Base-by-base conservation (phyloP, 2,888 invertebrate genomes). In the Cheilosia impressa region DNA sequence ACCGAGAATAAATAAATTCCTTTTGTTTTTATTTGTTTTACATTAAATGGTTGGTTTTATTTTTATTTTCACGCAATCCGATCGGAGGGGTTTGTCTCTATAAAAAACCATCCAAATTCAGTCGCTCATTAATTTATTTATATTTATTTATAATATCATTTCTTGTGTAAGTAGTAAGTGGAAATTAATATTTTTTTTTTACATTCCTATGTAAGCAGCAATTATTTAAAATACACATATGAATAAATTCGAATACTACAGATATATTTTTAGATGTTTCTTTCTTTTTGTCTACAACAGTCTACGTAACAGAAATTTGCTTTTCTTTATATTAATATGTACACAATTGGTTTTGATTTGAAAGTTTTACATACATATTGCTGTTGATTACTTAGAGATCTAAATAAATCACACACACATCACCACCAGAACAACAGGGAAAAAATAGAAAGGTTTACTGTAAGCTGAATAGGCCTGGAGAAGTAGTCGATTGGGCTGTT, bases 361-460 rank as follows among this genome's bases (percentile, higher is more conserved):
- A 27, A 71, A 57, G 17, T 58, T 79, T 65, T 77, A 77, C 77
- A 77, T 62, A 62, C 45, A 45, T 69, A 7, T 55, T 41, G 22
- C 24, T 75, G 24, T 41, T n/a, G 43, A 57, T 60, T 58, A 19
- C 68, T 65, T 79, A 57, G 19, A 55, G 34, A 58, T 50, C 24
- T n/a, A 45, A 10, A 55, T 72, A 72, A 72, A 72, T 72, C 72
- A 79, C 65, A 53, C 72, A 72, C 79, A 72, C 79, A 79, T 79
- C 79, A 79, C 79, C 79, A 79, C 79, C 72, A 79, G 60, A 79
- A 72, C 53, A 60, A 66, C 43, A 66, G 22, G 52, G 62, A 66
- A 58, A 72, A 65, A 73, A 66, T 43, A 38, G 66, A 60, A 45
- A 65, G 24, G 47, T 52, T 41, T 24, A 17, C 31, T 58, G 38